Evolutionary conservation across 2,888 invertebrate genomes (phyloP).

Genomic region (Lochmaea capreae): DNA sequence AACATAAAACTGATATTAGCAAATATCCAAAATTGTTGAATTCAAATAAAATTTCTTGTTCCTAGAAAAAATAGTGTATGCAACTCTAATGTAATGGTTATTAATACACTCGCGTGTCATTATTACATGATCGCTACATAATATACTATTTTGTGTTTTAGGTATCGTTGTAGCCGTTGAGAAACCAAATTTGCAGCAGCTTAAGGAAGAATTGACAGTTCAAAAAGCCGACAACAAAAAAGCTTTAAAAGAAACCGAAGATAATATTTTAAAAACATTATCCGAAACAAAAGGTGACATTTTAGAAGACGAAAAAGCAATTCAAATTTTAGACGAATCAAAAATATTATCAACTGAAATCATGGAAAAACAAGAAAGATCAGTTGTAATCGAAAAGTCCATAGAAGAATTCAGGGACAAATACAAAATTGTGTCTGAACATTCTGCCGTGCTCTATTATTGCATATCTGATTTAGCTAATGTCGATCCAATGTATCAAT

Average conservation of each 20-base stretch:
- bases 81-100: no score
- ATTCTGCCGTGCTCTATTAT: conserved; percentile 84
- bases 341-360: conserved; percentile 86
- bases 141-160: conserved; percentile 5
- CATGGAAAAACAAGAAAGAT: conserved; percentile 82
- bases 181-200: conserved; percentile 84
- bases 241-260: conserved; percentile 86
- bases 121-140: no score
- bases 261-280: conserved; percentile 87
- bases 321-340: conserved; percentile 87
- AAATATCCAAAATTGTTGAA: no score
- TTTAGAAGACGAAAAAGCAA: conserved; percentile 90
- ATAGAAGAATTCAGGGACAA: conserved; percentile 82
- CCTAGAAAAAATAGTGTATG: no score
- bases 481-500: conserved; percentile 92
- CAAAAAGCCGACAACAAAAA: conserved; percentile 84
- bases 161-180: conserved; percentile 89
- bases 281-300: conserved; percentile 88
- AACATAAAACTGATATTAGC: no score
- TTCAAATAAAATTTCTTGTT: no score
- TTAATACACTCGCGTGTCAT: no score
- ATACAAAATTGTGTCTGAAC: conserved; percentile 82
- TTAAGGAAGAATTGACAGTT: conserved; percentile 81
- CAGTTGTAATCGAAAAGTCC: conserved; percentile 80
- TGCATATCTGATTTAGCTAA: conserved; percentile 85